A percentile compares a stretch with the other conserved stretches of the same genome.
phyloP scores from a whole-genome alignment of 1,140 invertebrate genomes.

The Littorina saxatilis region DNA sequence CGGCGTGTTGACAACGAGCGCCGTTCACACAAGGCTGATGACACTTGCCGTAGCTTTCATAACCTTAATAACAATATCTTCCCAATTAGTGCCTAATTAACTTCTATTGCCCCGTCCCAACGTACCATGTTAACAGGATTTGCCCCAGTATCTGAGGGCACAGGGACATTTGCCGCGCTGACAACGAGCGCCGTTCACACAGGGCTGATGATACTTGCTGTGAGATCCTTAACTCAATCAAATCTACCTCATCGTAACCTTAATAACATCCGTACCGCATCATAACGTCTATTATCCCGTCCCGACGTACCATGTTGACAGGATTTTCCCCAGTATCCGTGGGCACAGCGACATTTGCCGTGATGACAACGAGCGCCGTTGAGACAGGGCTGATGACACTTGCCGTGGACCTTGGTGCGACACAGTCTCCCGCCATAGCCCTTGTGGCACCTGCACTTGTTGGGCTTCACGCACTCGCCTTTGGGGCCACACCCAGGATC shows the following conservation, averaged over 20 bases:
- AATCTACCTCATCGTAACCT: too few species aligned
- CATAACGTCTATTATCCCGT: too few species aligned
- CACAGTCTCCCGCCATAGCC: constrained; percentile 69
- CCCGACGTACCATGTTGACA: constrained; percentile 68
- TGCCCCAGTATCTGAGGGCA: constrained; percentile 59
- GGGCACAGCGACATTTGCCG: constrained; percentile 67
- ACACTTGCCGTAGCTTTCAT: constrained; percentile 56
- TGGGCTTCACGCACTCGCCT: constrained; percentile 66
- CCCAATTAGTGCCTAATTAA: too few species aligned
- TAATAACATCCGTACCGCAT: too few species aligned
- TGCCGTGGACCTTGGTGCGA: constrained; percentile 51
- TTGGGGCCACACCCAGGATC: constrained; percentile 64
- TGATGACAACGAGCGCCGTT: constrained; percentile 66
- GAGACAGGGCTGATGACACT: constrained; percentile 63
- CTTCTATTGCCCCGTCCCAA: constrained; percentile 31
- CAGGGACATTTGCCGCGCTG: constrained; percentile 66
- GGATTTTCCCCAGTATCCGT: constrained; percentile 56
- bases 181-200: constrained; percentile 70
- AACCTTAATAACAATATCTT: too few species aligned
- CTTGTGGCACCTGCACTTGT: constrained; percentile 65
- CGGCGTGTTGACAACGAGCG: constrained; percentile 61
- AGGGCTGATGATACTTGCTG: constrained; percentile 57
- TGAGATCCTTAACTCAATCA: too few species aligned
- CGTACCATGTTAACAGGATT: constrained; percentile 67
- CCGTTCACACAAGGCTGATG: constrained; percentile 66